These are phyloP conservation scores for Boleophthalmus pectinirostris DNA, from an alignment of 2,113 vertebrate genomes.

Conservation along the genomic window DNA sequence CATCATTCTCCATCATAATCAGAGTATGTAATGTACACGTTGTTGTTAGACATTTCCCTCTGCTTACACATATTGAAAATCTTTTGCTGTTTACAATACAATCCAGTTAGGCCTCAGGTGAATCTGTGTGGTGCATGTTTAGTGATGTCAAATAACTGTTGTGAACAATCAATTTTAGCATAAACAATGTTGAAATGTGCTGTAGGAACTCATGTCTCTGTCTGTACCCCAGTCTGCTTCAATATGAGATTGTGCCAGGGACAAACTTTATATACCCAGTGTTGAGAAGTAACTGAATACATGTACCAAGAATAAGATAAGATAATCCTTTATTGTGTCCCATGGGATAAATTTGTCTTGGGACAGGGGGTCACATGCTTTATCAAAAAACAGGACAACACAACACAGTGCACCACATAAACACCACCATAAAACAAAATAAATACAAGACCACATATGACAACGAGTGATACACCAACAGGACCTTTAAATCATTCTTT, in stretches of 20 bases:
- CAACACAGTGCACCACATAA: no score
- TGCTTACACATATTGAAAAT: not conserved
- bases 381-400: no score
- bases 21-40: not conserved
- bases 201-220: not conserved
- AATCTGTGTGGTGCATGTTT: not conserved
- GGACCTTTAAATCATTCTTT: no score
- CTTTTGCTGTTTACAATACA: not conserved
- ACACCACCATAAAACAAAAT: no score
- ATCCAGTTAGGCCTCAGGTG: not conserved
- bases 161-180: not conserved
- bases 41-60: not conserved
- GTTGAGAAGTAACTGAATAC: no score
- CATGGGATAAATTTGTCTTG: no score
- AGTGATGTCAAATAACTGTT: not conserved
- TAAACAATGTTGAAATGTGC: not conserved
- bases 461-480: no score
- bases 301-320: no score
- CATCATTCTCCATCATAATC: slow-evolving; percentile 8
- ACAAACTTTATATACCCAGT: no score
- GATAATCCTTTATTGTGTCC: no score
- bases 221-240: not conserved
- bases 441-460: no score
- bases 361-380: no score
- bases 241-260: not conserved